Conservation (phyloP, 2,797 vertebrate species). For the Xiphophorus birchmanni region DNA sequence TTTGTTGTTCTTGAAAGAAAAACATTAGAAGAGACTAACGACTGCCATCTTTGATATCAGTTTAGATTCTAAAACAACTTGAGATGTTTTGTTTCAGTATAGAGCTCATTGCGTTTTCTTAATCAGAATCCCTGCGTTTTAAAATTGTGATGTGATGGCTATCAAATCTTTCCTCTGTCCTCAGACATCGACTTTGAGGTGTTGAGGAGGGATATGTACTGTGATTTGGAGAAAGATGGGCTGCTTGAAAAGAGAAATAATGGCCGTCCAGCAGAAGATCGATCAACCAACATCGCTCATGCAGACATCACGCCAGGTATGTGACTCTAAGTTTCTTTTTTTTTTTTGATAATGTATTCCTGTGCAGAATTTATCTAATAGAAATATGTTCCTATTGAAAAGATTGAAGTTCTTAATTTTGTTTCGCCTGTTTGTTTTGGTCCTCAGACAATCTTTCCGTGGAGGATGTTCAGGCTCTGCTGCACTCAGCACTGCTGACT, state of each 20-base stretch:
- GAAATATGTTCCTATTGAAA: neutral
- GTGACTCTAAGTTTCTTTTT: neutral
- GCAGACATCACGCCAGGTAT: slow-evolving; percentile 68
- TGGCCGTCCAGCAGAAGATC: slow-evolving; percentile 38
- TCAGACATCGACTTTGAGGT: slow-evolving; percentile 79
- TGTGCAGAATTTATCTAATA: neutral
- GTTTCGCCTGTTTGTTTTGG: neutral
- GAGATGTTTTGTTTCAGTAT: neutral
- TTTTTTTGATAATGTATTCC: neutral
- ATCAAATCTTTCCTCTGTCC: neutral
- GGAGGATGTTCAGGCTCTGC: slow-evolving; percentile 73
- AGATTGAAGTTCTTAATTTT: neutral
- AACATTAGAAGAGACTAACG: neutral
- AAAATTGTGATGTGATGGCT: neutral
- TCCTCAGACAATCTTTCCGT: slow-evolving; percentile 76
- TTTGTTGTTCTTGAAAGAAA: neutral
- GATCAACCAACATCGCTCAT: slow-evolving; percentile 49
- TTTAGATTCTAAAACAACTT: neutral
- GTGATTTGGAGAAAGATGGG: slow-evolving; percentile 48
- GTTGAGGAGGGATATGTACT: slow-evolving; percentile 76
- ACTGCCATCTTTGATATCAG: neutral
- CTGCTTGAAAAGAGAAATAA: slow-evolving; percentile 51
- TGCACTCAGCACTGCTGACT: slow-evolving; percentile 80
- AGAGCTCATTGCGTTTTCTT: neutral
- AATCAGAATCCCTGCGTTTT: neutral